phyloP scores from a whole-genome alignment of 2,888 invertebrate species.

The Argyresthia goedartella region DNA sequence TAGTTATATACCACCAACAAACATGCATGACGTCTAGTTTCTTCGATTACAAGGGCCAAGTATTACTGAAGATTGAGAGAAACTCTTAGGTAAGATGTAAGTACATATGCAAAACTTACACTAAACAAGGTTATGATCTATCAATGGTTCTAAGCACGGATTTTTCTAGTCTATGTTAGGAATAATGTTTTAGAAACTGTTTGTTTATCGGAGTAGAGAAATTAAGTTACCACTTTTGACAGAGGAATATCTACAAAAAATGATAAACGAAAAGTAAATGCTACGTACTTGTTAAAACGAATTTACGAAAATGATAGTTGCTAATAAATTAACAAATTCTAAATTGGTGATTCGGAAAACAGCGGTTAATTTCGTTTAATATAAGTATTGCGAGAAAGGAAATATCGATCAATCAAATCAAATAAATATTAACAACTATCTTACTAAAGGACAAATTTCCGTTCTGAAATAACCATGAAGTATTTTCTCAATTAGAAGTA shows the following conservation, averaged over 20 bases:
- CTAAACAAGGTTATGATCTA: constrained; percentile 37
- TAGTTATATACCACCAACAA: too few species aligned
- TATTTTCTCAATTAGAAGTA: too few species aligned
- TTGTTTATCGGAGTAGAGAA: constrained; percentile 43
- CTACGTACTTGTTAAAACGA: too few species aligned
- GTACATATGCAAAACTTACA: constrained; percentile 44
- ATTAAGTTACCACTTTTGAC: constrained; percentile 64
- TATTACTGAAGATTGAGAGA: too few species aligned
- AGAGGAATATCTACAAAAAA: constrained; percentile 29
- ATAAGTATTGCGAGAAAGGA: constrained; percentile 40
- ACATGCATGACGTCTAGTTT: too few species aligned
- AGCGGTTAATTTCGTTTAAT: constrained; percentile 47
- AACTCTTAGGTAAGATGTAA: not conserved
- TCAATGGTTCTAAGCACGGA: constrained; percentile 6
- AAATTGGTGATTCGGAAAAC: not conserved
- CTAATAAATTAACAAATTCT: not conserved
- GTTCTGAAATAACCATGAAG: too few species aligned
- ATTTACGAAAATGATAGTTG: not conserved
- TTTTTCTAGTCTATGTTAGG: not conserved
- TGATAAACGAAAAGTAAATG: constrained; percentile 6
- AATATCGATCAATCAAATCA: too few species aligned
- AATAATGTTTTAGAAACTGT: constrained; percentile 12
- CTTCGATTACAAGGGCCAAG: too few species aligned
- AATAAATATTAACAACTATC: too few species aligned
- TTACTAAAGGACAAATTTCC: too few species aligned